Evolutionary conservation across 2,113 vertebrate genomes (phyloP).

Genomic region (Tympanuchus pallidicinctus): DNA sequence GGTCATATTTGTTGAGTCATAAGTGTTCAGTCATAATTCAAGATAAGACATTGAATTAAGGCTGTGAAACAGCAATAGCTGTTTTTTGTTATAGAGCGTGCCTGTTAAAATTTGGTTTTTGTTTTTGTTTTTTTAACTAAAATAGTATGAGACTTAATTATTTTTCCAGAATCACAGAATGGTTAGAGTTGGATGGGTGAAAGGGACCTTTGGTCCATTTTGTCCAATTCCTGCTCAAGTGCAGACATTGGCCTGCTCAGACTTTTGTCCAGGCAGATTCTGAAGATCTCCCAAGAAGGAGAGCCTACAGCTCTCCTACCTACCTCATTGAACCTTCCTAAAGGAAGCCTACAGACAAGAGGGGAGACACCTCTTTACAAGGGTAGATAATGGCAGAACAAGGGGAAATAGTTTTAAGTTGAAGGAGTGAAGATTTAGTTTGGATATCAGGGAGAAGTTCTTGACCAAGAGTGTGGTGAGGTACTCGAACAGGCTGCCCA

Average conservation of each 20-base stretch:
- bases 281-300: not conserved
- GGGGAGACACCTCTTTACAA: too few species aligned
- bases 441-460: too few species aligned
- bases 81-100: fast-evolving
- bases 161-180: not conserved
- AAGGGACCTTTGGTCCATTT: not conserved
- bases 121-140: not conserved
- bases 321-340: too few species aligned
- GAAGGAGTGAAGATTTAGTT: too few species aligned
- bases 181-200: not conserved
- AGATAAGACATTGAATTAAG: not conserved
- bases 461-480: too few species aligned
- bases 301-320: not conserved
- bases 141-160: not conserved
- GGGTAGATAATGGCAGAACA: too few species aligned
- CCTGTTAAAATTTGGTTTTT: not conserved
- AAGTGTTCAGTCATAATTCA: too few species aligned
- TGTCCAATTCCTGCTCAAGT: not conserved
- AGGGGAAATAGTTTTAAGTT: too few species aligned
- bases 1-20: not conserved
- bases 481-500: too few species aligned
- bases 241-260: not conserved
- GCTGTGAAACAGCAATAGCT: not conserved
- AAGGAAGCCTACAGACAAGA: too few species aligned
- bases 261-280: not conserved